Conservation (phyloP, 2,113 vertebrate species). For the Phyllostomus discolor region DNA sequence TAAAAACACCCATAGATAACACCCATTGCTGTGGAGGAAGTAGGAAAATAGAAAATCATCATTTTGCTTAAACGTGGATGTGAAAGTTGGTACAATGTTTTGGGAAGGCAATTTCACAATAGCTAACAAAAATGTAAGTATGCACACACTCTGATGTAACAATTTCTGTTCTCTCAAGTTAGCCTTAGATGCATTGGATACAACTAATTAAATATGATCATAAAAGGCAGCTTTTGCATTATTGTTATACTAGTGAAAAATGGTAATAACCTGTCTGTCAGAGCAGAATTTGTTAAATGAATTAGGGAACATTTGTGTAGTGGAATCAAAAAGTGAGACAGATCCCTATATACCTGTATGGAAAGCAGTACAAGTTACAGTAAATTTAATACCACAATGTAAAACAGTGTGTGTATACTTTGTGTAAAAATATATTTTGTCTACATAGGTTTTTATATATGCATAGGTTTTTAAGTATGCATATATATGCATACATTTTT, state of each 20-base stretch:
- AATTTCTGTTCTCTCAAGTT: not conserved
- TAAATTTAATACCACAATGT: not conserved
- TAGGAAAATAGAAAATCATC: not conserved
- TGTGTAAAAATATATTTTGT: not conserved
- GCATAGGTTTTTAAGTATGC: too few species aligned
- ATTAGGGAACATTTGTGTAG: not conserved
- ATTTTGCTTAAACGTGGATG: not conserved
- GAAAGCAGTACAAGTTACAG: not conserved
- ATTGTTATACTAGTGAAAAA: not conserved
- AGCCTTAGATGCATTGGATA: not conserved
- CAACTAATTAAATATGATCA: not conserved
- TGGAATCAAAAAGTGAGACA: not conserved
- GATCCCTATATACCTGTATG: not conserved
- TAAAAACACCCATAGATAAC: not conserved
- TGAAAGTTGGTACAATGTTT: not conserved
- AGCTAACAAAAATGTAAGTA: not conserved
- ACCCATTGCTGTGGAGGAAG: not conserved
- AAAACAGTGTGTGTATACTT: not conserved
- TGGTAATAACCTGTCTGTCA: not conserved
- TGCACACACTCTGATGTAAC: not conserved
- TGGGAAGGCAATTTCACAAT: not conserved
- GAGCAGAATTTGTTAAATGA: not conserved
- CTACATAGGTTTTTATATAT: not conserved
- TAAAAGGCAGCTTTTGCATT: not conserved
- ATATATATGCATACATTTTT: not conserved